Evolutionary conservation across 2,888 invertebrate genomes (phyloP).

Genomic region (Anarsia innoxiella): DNA sequence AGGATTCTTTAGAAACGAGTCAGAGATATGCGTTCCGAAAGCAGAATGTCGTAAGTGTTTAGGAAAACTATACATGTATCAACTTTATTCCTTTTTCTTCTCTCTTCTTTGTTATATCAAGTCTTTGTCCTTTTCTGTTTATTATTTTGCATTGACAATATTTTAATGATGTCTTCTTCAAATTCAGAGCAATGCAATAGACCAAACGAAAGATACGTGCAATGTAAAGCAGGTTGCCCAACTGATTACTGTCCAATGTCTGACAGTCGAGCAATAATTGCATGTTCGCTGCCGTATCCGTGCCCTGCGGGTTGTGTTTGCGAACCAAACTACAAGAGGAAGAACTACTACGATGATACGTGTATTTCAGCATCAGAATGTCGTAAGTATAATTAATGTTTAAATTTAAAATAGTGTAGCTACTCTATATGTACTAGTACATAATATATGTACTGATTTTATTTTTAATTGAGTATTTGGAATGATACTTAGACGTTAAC

Average conservation of each 20-base stretch:
- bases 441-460: no score
- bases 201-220: neutral
- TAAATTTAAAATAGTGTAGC: no score
- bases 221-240: neutral
- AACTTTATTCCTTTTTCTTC: neutral
- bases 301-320: slow-evolving; percentile 29
- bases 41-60: slow-evolving; percentile 29
- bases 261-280: slow-evolving; percentile 14
- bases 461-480: no score
- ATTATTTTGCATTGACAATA: neutral
- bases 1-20: slow-evolving; percentile 24
- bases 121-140: no score
- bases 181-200: neutral
- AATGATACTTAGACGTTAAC: no score
- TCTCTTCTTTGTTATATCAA: neutral
- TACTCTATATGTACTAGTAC: no score
- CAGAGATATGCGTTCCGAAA: slow-evolving; percentile 25
- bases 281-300: slow-evolving; percentile 15
- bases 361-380: slow-evolving; percentile 28
- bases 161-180: neutral
- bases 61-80: no score
- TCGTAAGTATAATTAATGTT: no score
- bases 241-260: neutral
- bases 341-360: slow-evolving; percentile 17
- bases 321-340: slow-evolving; percentile 19